These are phyloP conservation scores for Drosophila tropicalis DNA, from an alignment of 1,140 invertebrate species.

Conservation along the genomic window DNA sequence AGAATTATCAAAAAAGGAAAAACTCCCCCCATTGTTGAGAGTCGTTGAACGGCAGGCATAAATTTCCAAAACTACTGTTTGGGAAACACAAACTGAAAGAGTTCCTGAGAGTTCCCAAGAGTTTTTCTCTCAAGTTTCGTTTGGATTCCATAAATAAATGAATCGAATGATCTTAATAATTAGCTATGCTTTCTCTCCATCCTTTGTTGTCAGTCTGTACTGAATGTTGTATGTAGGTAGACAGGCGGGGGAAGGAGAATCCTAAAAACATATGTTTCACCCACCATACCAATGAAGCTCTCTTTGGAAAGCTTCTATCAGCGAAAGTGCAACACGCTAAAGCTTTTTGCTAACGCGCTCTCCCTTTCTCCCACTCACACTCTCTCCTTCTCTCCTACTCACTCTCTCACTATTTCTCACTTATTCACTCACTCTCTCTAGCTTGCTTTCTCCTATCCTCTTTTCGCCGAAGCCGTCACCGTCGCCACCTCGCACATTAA, in stretches of 20 bases:
- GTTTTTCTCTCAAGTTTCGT: too few species aligned
- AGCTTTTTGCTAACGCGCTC: slow-evolving; percentile 13
- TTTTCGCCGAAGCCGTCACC: background rate
- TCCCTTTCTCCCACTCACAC: background rate
- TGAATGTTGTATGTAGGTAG: too few species aligned
- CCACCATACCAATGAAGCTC: background rate
- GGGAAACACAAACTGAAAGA: too few species aligned
- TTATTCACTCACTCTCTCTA: background rate
- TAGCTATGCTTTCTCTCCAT: too few species aligned
- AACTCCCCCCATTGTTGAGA: too few species aligned
- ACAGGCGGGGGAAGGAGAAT: background rate
- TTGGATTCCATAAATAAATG: too few species aligned
- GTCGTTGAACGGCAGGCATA: too few species aligned
- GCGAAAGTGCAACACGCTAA: slow-evolving; percentile 46
- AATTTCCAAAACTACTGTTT: too few species aligned
- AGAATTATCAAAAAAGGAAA: too few species aligned
- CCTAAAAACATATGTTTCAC: background rate
- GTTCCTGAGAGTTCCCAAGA: too few species aligned
- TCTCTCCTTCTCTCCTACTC: background rate
- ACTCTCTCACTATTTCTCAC: background rate
- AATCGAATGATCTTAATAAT: too few species aligned
- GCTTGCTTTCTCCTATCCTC: slow-evolving; percentile 29
- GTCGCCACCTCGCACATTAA: slow-evolving; percentile 51
- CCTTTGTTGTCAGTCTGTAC: background rate
- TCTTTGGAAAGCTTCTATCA: slow-evolving; percentile 28